Base-by-base conservation (phyloP, 2,113 vertebrate species). In the Proteles cristata region DNA sequence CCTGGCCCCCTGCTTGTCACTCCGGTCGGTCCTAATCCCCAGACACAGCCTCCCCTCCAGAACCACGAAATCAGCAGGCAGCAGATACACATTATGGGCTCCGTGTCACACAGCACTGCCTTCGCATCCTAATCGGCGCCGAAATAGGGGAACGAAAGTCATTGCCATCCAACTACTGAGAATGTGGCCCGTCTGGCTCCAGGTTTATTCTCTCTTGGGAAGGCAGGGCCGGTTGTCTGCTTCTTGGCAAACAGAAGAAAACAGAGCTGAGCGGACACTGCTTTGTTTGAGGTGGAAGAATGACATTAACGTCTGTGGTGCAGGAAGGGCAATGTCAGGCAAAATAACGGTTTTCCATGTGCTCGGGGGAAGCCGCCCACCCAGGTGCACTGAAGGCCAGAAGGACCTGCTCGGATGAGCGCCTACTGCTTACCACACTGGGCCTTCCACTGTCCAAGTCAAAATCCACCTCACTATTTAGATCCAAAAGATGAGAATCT, bases 21-120 rank as follows among this genome's bases (percentile, higher is more conserved):
- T 92, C 85, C 83, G 77, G 76, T 92, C 97, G 94, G 11, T 95
- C 95, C 96, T 45, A 79, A 81, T 83, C 65, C 81, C 95, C 91
- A 71, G 0, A 0, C 65, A 4, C 5, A 0, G 14, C 93, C 92
- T 97, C 96, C 98, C 94, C 93, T 58, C 91, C 85, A 79, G 88
- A 97, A 95, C 95, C 3, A 68, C 10, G 74, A 97, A 98, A 97
- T 97, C 97, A 98, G 94, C 97, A 98, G 97, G 98, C 98, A 98
- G 97, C 97, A 98, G 97, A 31, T 88, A 79, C 0, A 11, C 81
- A 96, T 97, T 96, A 92, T 0, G 0, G 91, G 90, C 96, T 94
- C 12, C 1, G 2, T 82, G 23, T 93, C 98, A 95, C 93, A 88
- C 2, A 97, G 87, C 0, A 0, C 90, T 33, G 43, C 85, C 96